Percentiles rank a stretch among this genome's conserved stretches.
Conservation (phyloP, 2,113 vertebrate species). For the Xiphophorus couchianus region DNA sequence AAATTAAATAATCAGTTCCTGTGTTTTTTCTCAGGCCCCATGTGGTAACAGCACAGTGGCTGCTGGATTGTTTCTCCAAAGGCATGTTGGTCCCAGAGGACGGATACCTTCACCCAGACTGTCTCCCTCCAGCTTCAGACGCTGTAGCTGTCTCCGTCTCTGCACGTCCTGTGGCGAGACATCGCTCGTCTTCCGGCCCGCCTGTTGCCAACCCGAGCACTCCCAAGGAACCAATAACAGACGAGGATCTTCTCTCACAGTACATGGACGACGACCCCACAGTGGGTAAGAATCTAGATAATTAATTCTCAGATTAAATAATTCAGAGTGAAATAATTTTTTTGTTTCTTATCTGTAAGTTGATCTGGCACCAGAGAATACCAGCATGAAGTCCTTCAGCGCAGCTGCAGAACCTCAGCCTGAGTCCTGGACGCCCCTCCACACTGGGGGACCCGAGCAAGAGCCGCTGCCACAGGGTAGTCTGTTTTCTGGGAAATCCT, state of each 20-base stretch:
- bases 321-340: background rate
- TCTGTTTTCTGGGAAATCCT: conserved; percentile 86
- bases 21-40: conserved; percentile 82
- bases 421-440: conserved; percentile 42
- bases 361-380: conserved; percentile 51
- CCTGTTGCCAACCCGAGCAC: conserved; percentile 58
- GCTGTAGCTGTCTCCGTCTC: conserved; percentile 75
- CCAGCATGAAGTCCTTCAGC: conserved; percentile 44
- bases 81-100: conserved; percentile 85
- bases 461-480: conserved; percentile 72
- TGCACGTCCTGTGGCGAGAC: conserved; percentile 47
- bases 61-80: conserved; percentile 89
- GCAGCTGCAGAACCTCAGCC: conserved; percentile 6
- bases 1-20: background rate
- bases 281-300: conserved; percentile 75
- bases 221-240: conserved; percentile 69
- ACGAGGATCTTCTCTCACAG: conserved; percentile 91
- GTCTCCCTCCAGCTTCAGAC: conserved; percentile 79
- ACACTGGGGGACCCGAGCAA: conserved; percentile 43
- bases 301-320: background rate
- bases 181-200: conserved; percentile 52
- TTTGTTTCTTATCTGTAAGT: conserved; percentile 49
- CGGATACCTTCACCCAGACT: conserved; percentile 83
- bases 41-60: conserved; percentile 90
- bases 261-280: conserved; percentile 84